A percentile compares a stretch with the other conserved stretches of the same genome.
Conservation (phyloP, 2,888 invertebrate species). For the Pammene fasciana region DNA sequence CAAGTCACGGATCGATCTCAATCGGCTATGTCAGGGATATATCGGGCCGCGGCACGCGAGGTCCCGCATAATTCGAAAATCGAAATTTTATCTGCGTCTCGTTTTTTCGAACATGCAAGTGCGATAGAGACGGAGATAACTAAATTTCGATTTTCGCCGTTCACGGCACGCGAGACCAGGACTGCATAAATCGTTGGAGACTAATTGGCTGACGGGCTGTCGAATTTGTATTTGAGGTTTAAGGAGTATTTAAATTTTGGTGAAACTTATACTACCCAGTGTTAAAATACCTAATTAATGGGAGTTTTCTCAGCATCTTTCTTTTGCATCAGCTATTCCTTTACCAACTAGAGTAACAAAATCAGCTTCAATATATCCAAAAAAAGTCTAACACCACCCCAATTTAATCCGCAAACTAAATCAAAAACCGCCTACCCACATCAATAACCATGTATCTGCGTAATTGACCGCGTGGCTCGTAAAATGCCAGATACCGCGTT, state of each 20-base stretch:
- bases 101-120: too few relatives aligned
- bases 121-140: too few relatives aligned
- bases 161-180: conserved; percentile 26
- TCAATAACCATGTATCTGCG: conserved; percentile 46
- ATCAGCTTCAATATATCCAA: too few relatives aligned
- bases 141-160: too few relatives aligned
- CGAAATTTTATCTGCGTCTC: too few relatives aligned
- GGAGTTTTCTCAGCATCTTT: too few relatives aligned
- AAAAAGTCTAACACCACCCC: too few relatives aligned
- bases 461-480: conserved; percentile 63
- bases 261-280: neutral
- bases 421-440: conserved; percentile 31
- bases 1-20: conserved; percentile 38
- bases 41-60: conserved; percentile 4
- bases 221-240: conserved; percentile 24
- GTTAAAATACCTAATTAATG: too few relatives aligned
- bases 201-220: conserved; percentile 34
- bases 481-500: conserved; percentile 63
- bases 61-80: too few relatives aligned
- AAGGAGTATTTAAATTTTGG: conserved; percentile 7
- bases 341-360: too few relatives aligned
- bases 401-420: conserved; percentile 5
- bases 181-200: conserved; percentile 30
- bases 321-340: too few relatives aligned
- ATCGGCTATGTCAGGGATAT: conserved; percentile 28